Evolutionary conservation across 2,797 vertebrate genomes (phyloP).

Genomic region (Coregonus suidteri): DNA sequence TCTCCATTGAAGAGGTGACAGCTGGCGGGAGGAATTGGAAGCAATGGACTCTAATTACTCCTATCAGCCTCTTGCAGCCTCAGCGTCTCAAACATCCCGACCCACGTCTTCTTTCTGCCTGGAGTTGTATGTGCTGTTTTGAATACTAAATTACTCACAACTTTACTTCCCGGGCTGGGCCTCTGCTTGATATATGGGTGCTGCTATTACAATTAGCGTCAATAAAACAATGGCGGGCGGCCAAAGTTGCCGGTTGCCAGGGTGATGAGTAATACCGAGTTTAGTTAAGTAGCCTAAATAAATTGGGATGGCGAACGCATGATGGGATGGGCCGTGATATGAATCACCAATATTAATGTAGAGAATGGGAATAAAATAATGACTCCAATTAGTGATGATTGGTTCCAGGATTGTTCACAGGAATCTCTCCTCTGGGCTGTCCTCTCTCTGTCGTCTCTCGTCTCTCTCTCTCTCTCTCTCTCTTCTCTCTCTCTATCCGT

Average conservation of each 20-base stretch:
- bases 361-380: constrained; percentile 75
- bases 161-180: constrained; percentile 25
- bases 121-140: constrained; percentile 22
- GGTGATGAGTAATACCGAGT: constrained; percentile 79
- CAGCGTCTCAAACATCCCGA: constrained; percentile 51
- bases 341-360: constrained; percentile 81
- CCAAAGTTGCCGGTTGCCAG: constrained; percentile 58
- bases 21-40: constrained; percentile 65
- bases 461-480: too few relatives aligned
- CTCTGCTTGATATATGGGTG: constrained; percentile 55
- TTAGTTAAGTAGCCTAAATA: constrained; percentile 74
- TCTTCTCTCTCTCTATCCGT: too few relatives aligned
- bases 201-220: constrained; percentile 60
- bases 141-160: constrained; percentile 50
- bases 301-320: constrained; percentile 68
- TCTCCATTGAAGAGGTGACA: constrained; percentile 64
- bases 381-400: constrained; percentile 76
- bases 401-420: constrained; percentile 58
- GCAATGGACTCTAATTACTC: constrained; percentile 67
- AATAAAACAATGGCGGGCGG: constrained; percentile 71
- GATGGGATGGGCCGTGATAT: constrained; percentile 75
- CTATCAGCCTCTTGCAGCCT: too few relatives aligned
- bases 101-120: constrained; percentile 36
- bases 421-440: too few relatives aligned
- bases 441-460: constrained; percentile 9